Evolutionary conservation across 2,113 vertebrate genomes (phyloP).

Genomic region (Hylia prasina): DNA sequence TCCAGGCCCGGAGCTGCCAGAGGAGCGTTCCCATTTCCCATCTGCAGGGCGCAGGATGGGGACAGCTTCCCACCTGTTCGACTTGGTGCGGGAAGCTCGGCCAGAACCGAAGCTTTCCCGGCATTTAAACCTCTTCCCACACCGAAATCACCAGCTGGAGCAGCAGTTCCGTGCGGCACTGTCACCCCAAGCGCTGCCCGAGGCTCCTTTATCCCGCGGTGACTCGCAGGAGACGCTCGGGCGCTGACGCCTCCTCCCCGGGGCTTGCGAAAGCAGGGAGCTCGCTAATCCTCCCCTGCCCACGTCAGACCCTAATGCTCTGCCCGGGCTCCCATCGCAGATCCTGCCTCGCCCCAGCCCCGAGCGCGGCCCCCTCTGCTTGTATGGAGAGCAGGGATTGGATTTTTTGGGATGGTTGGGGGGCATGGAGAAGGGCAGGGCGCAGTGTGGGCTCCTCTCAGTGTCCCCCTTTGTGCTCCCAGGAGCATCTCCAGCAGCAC

Average conservation of each 20-base stretch:
- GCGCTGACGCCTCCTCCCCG: background rate
- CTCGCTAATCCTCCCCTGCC: background rate
- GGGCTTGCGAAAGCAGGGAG: background rate
- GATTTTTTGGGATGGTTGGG: background rate
- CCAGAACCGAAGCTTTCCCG: background rate
- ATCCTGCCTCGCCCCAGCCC: background rate
- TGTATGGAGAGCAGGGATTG: accelerated
- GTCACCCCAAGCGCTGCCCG: accelerated
- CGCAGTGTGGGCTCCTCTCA: background rate
- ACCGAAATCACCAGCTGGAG: accelerated
- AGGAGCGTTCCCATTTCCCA: background rate
- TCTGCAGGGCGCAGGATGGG: background rate
- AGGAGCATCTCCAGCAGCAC: background rate
- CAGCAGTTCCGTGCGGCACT: accelerated
- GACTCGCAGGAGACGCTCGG: background rate
- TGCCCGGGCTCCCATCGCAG: background rate
- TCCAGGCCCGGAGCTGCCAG: background rate
- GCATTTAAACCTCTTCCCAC: background rate
- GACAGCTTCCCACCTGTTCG: background rate
- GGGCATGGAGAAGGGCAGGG: background rate
- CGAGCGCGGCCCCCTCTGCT: background rate
- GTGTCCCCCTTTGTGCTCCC: background rate
- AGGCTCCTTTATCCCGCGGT: accelerated
- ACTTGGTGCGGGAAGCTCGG: background rate
- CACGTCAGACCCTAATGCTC: conserved; percentile 17